Conservation (phyloP, 2,113 vertebrate genomes). For the Dicaeum eximium region DNA sequence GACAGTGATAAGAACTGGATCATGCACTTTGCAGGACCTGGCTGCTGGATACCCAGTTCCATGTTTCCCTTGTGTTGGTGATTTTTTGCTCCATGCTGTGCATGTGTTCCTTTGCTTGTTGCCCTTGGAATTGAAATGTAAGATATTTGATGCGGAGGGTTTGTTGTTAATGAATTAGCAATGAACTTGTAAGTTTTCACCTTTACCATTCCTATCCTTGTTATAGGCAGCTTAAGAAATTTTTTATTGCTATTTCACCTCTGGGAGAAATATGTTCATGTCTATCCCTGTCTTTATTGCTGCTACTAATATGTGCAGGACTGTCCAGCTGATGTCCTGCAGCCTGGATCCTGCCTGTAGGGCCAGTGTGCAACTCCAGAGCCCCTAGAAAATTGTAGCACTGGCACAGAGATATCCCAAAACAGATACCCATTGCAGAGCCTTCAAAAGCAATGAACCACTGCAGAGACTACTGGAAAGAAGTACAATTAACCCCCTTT, state of each 20-base stretch:
- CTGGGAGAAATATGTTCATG: not conserved
- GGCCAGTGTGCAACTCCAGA: no score
- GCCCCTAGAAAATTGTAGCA: not conserved
- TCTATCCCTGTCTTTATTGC: not conserved
- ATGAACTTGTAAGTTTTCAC: not conserved
- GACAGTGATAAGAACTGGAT: not conserved
- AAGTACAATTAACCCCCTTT: not conserved
- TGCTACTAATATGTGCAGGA: not conserved
- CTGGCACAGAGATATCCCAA: not conserved
- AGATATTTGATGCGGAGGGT: not conserved
- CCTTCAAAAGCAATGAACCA: not conserved
- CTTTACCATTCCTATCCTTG: not conserved
- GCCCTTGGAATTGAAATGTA: not conserved
- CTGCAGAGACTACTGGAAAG: not conserved
- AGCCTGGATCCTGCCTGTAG: not conserved
- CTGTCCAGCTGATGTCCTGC: not conserved
- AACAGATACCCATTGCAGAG: not conserved
- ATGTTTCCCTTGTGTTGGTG: not conserved
- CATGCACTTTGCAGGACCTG: not conserved
- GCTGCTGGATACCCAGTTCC: not conserved
- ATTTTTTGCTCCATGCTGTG: not conserved
- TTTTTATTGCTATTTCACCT: not conserved
- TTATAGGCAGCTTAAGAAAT: not conserved
- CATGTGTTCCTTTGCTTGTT: not conserved
- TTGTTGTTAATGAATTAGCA: constrained; percentile 15